Percentiles rank a stretch among this genome's conserved stretches.
phyloP scores from a whole-genome alignment of 2,113 vertebrate species.

The Odocoileus hemionus region DNA sequence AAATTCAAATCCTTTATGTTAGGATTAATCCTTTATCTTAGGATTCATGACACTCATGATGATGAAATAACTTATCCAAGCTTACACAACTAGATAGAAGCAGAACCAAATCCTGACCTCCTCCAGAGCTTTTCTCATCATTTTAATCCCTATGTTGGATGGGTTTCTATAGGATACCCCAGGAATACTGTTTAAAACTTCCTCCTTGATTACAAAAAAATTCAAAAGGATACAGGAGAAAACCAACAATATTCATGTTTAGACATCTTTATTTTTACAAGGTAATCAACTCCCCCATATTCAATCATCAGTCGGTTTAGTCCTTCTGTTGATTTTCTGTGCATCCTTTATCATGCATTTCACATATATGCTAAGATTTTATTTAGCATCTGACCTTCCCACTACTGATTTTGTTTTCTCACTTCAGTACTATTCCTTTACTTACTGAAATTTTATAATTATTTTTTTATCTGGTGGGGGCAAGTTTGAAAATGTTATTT shows the following conservation, averaged over 20 bases:
- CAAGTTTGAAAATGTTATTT: neutral
- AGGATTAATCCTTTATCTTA: neutral
- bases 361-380: neutral
- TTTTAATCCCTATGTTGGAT: neutral
- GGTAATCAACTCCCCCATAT: neutral
- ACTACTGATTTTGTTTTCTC: neutral
- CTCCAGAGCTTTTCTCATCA: neutral
- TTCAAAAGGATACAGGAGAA: neutral
- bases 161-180: neutral
- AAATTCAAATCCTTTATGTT: neutral
- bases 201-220: neutral
- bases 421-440: neutral
- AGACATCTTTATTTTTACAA: neutral
- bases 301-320: neutral
- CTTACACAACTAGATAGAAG: neutral
- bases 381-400: neutral
- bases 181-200: neutral
- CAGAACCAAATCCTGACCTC: neutral
- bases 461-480: neutral
- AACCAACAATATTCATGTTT: neutral
- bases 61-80: neutral
- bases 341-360: neutral
- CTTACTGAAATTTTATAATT: neutral
- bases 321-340: neutral
- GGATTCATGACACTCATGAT: neutral